Evolutionary conservation across 2,113 vertebrate species (phyloP), one percentile per base, ranked within the genome.

Genomic region (Prionailurus viverrinus): DNA sequence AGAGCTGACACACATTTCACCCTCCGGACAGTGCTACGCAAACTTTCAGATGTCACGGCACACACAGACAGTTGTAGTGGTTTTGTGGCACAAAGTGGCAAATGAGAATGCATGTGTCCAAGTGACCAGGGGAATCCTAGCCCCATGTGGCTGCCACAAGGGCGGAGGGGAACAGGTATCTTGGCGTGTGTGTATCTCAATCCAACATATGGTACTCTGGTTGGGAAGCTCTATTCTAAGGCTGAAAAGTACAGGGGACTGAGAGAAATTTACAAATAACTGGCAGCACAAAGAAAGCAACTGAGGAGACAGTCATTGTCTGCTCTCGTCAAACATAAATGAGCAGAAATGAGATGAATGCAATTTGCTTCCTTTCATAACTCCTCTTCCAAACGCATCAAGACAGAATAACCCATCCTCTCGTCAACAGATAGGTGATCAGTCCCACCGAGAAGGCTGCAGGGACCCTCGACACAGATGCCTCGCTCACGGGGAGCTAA

Each of bases 331-430:
- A 91, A 94, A 85, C 41, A 55, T 76, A 85, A 95, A n/a, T 36
- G 74, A 88, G 45, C 84, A 31, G 23, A 96, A 94, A 96, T 93
- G 45, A 97, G 85, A 96, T 90, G 68, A 85, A 97, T 66, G 95
- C 85, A 85, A 86, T 16, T 81, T 81, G 68, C 58, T 93, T 83
- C 53, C 91, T 95, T 95, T 97, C 31, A 4, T 79, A 94, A 91
- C 36, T 88, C 81, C 18, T 91, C 89, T 95, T 95, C 74, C 82
- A 95, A 94, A 97, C 36, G 95, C 95, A 93, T 61, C 48, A 51
- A 94, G 95, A 79, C 19, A 90, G 45, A 95, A 36, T 2, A 86
- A 68, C 31, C 65, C 48, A 91, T 51, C 69, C 31, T 91, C n/a
- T 31, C 55, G 58, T 69, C 33, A 55, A 94, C 25, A 95, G 23